Evolutionary conservation across 2,797 vertebrate species (phyloP), one percentile per base, ranked within the genome.

Genomic region (Scleropages formosus): DNA sequence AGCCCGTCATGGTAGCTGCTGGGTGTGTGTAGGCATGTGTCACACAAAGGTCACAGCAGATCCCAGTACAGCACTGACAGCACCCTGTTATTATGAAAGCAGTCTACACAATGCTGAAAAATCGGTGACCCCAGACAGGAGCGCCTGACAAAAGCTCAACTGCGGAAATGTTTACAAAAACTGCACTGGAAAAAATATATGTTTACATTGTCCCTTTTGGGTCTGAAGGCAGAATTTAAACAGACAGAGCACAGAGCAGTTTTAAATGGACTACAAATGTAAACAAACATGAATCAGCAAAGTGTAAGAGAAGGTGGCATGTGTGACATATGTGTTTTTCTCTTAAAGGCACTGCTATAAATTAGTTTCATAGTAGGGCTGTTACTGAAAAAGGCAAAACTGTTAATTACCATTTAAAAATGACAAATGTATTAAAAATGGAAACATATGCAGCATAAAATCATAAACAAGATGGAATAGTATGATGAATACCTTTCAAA

Each of bases 81-180:
- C 79, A 75, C 74, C 75, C 59, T 20, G 66, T 77, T 78, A 56
- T 77, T 47, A 73, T 80, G 74, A 51, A n/a, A 49, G 12, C n/a
- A 22, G 24, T 71, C 24, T 27, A 56, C 22, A 56, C 20, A 68
- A 60, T 58, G 20, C 51, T 65, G 58, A 69, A 61, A 56, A 76
- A 76, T n/a, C 53, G 49, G 39, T 15, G 9, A 83, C 85, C 39
- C 65, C 47, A 71, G 61, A 80, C 82, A 87, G 85, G 83, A 83
- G 81, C 78, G 80, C 81, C 72, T 51, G 83, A 86, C 84, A 87
- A 85, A 87, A 83, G 74, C 80, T 80, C 84, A 84, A 87, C 85
- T 88, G 89, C 83, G 81, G 87, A 92, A 92, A 92, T 92, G 89
- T 92, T 92, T 92, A 92, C 87, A 90, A 82, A 89, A 80, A 73